Conservation (phyloP, 1,140 invertebrate species). For the Mercenaria mercenaria region DNA sequence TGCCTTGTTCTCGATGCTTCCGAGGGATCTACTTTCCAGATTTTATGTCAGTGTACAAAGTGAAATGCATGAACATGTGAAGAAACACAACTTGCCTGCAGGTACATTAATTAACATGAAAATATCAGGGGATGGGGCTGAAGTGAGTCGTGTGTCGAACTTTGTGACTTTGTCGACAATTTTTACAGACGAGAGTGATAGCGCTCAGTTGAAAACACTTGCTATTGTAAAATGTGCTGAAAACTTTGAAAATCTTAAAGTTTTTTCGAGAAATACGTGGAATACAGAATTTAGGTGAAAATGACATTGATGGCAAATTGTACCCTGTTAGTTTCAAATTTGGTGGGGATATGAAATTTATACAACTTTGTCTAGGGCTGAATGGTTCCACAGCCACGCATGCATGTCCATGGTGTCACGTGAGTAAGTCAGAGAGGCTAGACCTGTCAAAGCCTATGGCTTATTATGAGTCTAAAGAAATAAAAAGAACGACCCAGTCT, state of each 20-base stretch:
- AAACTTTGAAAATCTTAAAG: conserved; percentile 13
- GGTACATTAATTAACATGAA: neutral
- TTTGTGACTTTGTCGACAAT: conserved; percentile 1
- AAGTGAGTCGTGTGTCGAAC: conserved; percentile 15
- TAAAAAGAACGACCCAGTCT: neutral
- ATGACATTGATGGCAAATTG: neutral
- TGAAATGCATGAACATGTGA: neutral
- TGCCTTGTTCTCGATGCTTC: no score
- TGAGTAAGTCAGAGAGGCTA: neutral
- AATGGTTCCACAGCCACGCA: neutral
- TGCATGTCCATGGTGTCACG: conserved; percentile 40
- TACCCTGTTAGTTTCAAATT: neutral
- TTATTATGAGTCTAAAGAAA: conserved; percentile 3
- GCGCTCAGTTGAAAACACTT: neutral
- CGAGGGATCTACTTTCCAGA: no score
- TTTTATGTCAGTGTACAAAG: no score
- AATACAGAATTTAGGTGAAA: neutral
- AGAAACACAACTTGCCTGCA: neutral
- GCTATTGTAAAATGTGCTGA: conserved; percentile 27
- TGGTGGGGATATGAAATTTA: no score
- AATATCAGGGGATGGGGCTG: neutral
- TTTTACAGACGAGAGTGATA: neutral
- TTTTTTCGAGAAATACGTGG: neutral
- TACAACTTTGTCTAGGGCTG: conserved; percentile 24
- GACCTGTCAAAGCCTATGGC: neutral